Evolutionary conservation across 2,797 vertebrate species (phyloP).

Genomic region (Sebastes paucispinis): DNA sequence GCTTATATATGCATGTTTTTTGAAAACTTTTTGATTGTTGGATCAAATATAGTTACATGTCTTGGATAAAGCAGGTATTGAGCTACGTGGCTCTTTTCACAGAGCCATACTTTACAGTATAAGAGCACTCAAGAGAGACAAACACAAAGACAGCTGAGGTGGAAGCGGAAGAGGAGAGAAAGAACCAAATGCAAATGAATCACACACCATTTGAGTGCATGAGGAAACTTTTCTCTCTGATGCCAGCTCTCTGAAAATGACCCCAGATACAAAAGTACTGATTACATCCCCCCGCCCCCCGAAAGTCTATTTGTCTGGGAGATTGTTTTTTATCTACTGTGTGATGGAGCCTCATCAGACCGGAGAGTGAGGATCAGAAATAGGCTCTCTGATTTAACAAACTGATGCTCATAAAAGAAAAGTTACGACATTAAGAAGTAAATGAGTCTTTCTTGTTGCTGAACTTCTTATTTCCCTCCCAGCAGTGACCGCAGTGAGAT

Average conservation of each 20-base stretch:
- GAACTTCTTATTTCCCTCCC: background rate
- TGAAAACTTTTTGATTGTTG: background rate
- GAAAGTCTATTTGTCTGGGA: slow-evolving; percentile 37
- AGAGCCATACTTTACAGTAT: background rate
- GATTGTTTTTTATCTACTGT: slow-evolving; percentile 36
- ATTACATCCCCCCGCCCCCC: slow-evolving; percentile 8
- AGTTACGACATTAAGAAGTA: background rate
- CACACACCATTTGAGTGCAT: slow-evolving; percentile 25
- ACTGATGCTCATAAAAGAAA: slow-evolving; percentile 6
- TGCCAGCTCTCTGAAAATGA: slow-evolving; percentile 35
- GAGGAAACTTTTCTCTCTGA: slow-evolving; percentile 22
- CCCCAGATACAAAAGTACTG: slow-evolving; percentile 16
- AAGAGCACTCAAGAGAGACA: slow-evolving; percentile 1
- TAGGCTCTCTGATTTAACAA: slow-evolving; percentile 1
- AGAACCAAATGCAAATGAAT: slow-evolving; percentile 46
- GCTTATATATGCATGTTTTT: background rate
- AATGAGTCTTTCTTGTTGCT: background rate
- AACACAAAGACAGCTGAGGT: slow-evolving; percentile 8
- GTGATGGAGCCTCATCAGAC: slow-evolving; percentile 24
- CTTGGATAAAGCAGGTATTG: background rate
- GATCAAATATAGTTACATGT: slow-evolving; percentile 9
- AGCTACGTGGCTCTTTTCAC: background rate
- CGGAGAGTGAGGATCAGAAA: slow-evolving; percentile 16
- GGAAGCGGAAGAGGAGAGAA: background rate
- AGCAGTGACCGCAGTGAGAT: background rate